Evolutionary conservation across 2,113 vertebrate genomes (phyloP).

Genomic region (Clinocottus analis): DNA sequence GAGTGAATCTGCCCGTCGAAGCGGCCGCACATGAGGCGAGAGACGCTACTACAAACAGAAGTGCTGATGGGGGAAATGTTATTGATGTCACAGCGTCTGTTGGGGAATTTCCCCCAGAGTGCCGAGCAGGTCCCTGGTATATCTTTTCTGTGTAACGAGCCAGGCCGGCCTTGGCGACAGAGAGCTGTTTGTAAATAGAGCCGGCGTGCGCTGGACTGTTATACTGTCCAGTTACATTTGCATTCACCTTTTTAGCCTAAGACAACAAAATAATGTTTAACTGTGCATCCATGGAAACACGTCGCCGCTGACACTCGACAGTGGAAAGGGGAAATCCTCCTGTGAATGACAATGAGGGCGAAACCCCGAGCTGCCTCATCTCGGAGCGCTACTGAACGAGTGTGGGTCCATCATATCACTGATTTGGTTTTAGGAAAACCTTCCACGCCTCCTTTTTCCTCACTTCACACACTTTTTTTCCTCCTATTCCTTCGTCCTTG

Average conservation of each 20-base stretch:
- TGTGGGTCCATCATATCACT: constrained; percentile 16
- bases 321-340: neutral
- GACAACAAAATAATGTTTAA: constrained; percentile 6
- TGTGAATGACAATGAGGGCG: neutral
- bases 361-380: neutral
- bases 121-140: neutral
- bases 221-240: constrained; percentile 65
- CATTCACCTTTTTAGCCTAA: constrained; percentile 52
- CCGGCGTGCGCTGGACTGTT: neutral
- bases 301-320: neutral
- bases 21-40: neutral
- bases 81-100: constrained; percentile 54
- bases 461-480: constrained; percentile 38
- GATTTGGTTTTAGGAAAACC: constrained; percentile 37
- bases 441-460: constrained; percentile 52
- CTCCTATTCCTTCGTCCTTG: constrained; percentile 61
- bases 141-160: neutral
- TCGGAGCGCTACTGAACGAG: neutral
- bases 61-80: constrained; percentile 61
- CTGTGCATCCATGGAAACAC: neutral
- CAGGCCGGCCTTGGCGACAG: neutral
- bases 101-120: constrained; percentile 64
- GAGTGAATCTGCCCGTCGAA: constrained; percentile 41
- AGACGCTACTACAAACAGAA: constrained; percentile 39
- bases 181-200: constrained; percentile 25